Conservation (phyloP, 2,113 vertebrate species). For the Pteropus alecto region DNA sequence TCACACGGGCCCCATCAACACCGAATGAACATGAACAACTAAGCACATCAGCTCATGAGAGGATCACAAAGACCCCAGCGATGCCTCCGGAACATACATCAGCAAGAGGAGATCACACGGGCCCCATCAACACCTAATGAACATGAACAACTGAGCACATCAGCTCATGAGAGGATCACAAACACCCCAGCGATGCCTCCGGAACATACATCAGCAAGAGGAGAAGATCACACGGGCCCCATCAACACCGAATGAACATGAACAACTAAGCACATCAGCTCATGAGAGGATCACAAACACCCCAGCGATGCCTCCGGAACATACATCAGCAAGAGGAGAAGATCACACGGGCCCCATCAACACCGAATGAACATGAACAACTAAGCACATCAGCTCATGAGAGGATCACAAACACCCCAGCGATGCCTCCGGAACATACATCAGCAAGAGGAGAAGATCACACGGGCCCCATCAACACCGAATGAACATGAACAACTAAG, state of each 20-base stretch:
- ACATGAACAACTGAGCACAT: accelerated
- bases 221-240: accelerated
- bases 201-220: accelerated
- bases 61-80: accelerated
- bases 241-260: background rate
- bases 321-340: background rate
- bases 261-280: background rate
- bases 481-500: background rate
- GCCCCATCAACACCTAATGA: accelerated
- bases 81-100: accelerated
- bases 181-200: accelerated
- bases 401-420: too few species aligned
- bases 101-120: background rate
- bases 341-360: too few species aligned
- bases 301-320: too few species aligned
- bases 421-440: background rate
- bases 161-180: accelerated
- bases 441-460: background rate
- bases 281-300: background rate
- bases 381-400: background rate
- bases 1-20: accelerated
- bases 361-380: background rate
- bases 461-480: background rate
- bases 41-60: accelerated
- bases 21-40: accelerated